Evolutionary conservation across 2,888 invertebrate species (phyloP), one percentile per base, ranked within the genome.

Genomic region (Lithophane leautieri): DNA sequence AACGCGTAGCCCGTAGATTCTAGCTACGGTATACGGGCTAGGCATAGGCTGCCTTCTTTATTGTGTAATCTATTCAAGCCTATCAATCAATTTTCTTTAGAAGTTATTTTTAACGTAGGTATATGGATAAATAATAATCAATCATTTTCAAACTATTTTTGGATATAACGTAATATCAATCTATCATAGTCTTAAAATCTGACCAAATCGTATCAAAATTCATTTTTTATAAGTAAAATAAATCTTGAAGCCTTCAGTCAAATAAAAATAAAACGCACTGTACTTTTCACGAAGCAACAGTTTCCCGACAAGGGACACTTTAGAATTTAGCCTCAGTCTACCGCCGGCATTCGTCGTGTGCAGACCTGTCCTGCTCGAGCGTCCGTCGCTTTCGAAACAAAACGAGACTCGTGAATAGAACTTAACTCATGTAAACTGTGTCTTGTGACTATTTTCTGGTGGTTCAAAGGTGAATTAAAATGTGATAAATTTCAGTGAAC

Each of bases 401-500:
- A 50, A 28, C 67, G n/a, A 56, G 25, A 61, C 54, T 76, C 67
- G 62, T 67, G 19, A 72, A 63, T 56, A 56, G 76, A 81, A 50
- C 58, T 81, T 60, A 44, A 34, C 16, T 25, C 22, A 19, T 25
- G 1, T 12, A 8, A 67, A 66, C 50, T 71, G 28, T 63, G 66
- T 22, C 60, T n/a, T 28, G 47, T 61, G 66, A 61, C 40, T 66
- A 60, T 61, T 50, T 67, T 19, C 22, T 81, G 22, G 6, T 67
- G 54, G 11, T 58, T 60, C 1, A 60, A 3, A 14, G 11, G 22
- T 83, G 58, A 70, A 63, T 56, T 68, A 58, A 54, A 54, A 50
- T 75, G 81, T 82, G 72, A 34, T 40, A 2, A 25, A 47, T 52
- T 62, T 70, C 3, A 28, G 81, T 83, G 84, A 28, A 69, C 22